These are phyloP conservation scores for Serrognathus titanus DNA, from an alignment of 2,888 invertebrate genomes.

Conservation along the genomic window DNA sequence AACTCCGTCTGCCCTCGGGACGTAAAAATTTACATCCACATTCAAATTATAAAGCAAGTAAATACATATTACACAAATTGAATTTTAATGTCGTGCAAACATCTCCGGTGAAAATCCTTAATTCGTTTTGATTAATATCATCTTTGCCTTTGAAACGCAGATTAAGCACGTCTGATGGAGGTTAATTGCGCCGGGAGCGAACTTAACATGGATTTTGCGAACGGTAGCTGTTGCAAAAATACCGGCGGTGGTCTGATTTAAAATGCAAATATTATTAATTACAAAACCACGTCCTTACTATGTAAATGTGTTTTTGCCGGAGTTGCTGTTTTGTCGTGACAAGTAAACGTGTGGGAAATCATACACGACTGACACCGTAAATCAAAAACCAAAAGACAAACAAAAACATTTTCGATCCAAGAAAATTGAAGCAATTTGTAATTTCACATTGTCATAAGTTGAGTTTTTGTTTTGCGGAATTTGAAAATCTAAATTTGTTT, in stretches of 20 bases:
- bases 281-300: neutral
- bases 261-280: slow-evolving; percentile 5
- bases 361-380: no score
- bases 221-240: neutral
- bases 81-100: slow-evolving; percentile 6
- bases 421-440: no score
- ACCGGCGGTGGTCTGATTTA: slow-evolving; percentile 1
- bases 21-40: slow-evolving; percentile 1
- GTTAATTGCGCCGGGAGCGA: neutral
- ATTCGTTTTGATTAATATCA: slow-evolving; percentile 1
- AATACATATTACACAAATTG: slow-evolving; percentile 6
- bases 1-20: neutral
- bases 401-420: no score
- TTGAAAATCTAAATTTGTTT: no score
- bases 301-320: neutral
- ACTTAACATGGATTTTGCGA: neutral
- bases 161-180: neutral
- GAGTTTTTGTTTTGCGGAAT: no score
- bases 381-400: no score
- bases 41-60: neutral
- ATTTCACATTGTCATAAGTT: no score
- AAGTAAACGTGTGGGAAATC: no score
- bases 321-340: no score
- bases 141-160: neutral
- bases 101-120: neutral